Conservation (phyloP, 53 echinoderm and acorn worm species). For the Patiria pectinifera region DNA sequence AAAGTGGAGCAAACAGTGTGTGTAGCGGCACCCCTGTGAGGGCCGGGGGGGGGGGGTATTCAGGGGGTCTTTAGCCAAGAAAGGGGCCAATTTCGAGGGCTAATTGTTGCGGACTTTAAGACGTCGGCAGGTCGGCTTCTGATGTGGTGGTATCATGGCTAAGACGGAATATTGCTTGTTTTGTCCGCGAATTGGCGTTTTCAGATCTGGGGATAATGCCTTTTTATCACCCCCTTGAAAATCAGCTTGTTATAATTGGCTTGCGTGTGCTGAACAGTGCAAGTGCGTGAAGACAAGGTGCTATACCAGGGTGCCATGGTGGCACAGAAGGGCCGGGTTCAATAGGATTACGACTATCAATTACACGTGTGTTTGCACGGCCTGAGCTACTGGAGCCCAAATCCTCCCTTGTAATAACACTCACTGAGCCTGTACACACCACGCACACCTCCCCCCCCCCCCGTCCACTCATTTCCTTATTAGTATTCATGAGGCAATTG, state of each 20-base stretch:
- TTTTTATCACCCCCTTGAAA: slow-evolving; percentile 47
- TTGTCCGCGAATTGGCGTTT: slow-evolving; percentile 51
- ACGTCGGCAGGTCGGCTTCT: slow-evolving; percentile 32
- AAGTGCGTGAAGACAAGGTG: not conserved
- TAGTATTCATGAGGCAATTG: slow-evolving; percentile 51
- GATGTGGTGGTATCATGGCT: slow-evolving; percentile 59
- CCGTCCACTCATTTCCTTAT: slow-evolving; percentile 4
- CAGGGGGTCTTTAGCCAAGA: slow-evolving; percentile 36
- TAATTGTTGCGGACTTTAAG: slow-evolving; percentile 41
- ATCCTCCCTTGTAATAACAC: slow-evolving; percentile 40
- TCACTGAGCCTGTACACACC: not conserved
- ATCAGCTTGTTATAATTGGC: slow-evolving; percentile 53
- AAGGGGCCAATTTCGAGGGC: slow-evolving; percentile 48
- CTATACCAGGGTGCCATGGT: not conserved
- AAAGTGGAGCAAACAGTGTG: slow-evolving; percentile 30
- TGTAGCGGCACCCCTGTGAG: slow-evolving; percentile 7
- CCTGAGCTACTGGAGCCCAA: not conserved
- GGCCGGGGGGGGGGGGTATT: slow-evolving; percentile 21
- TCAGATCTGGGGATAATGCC: slow-evolving; percentile 30
- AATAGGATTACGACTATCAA: slow-evolving; percentile 60
- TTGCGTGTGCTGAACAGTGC: not conserved
- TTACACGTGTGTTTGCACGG: slow-evolving; percentile 57
- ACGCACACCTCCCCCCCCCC: not conserved
- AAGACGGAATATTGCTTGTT: slow-evolving; percentile 14
- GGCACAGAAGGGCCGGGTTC: not conserved